phyloP scores from a whole-genome alignment of 2,113 vertebrate species.

The Eublepharis macularius region DNA sequence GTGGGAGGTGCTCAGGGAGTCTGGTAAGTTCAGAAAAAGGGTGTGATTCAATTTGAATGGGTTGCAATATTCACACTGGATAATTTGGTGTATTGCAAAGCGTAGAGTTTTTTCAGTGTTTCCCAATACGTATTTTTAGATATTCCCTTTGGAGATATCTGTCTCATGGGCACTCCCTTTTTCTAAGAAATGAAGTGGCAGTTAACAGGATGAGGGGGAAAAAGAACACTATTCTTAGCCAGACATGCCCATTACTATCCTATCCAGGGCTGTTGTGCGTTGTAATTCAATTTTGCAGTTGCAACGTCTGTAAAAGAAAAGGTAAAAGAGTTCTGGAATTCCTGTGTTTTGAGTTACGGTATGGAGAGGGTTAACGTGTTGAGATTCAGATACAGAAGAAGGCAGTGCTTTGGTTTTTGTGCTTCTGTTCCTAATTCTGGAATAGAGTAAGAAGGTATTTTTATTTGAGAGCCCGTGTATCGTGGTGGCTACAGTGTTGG shows the following conservation, averaged over 20 bases:
- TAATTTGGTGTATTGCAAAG: neutral
- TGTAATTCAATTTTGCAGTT: neutral
- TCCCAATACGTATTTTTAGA: neutral
- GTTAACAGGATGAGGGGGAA: neutral
- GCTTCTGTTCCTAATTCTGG: neutral
- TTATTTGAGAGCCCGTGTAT: no score
- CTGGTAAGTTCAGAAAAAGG: neutral
- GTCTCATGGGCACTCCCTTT: neutral
- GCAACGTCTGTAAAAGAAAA: neutral
- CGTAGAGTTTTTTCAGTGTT: neutral
- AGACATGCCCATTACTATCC: neutral
- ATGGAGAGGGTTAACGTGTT: neutral
- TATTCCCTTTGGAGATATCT: neutral
- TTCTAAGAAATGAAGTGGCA: neutral
- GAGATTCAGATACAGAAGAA: neutral
- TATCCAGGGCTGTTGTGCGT: neutral
- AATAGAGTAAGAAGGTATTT: neutral
- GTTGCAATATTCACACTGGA: neutral
- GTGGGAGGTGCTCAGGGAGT: neutral
- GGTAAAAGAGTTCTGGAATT: neutral
- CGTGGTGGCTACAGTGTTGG: no score
- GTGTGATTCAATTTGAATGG: neutral
- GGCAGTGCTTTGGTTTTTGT: neutral
- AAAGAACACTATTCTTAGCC: neutral
- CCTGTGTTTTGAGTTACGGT: no score